Conservation (phyloP, 2,888 invertebrate genomes). For the Mayetiola destructor region DNA sequence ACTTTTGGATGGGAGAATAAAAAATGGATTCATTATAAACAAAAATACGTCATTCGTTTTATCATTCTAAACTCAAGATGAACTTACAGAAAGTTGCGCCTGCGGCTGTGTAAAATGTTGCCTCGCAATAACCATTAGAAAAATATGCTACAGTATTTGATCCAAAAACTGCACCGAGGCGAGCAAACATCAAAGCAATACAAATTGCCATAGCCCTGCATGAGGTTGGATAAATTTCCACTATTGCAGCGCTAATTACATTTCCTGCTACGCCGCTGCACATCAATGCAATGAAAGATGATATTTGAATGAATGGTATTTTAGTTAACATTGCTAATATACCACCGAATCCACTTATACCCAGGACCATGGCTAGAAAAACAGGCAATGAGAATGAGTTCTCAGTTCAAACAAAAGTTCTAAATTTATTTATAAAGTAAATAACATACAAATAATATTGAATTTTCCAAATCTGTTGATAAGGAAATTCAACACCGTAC, state of each 20-base stretch:
- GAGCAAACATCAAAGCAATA: background rate
- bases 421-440: background rate
- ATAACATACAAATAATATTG: conserved; percentile 25
- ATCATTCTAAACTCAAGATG: background rate
- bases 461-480: conserved; percentile 26
- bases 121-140: background rate
- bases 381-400: no score
- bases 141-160: background rate
- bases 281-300: conserved; percentile 25
- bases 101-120: background rate
- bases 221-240: conserved; percentile 30
- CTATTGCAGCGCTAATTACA: conserved; percentile 28
- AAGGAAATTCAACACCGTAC: conserved; percentile 25
- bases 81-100: background rate
- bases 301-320: conserved; percentile 24
- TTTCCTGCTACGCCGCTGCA: conserved; percentile 26
- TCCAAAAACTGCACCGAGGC: background rate
- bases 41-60: no score
- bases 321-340: conserved; percentile 22
- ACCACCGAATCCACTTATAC: conserved; percentile 24
- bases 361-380: conserved; percentile 10
- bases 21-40: background rate
- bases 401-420: no score
- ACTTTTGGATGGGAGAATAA: background rate
- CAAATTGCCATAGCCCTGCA: no score